Evolutionary conservation across 2,113 vertebrate genomes (phyloP).

Genomic region (Puma concolor): DNA sequence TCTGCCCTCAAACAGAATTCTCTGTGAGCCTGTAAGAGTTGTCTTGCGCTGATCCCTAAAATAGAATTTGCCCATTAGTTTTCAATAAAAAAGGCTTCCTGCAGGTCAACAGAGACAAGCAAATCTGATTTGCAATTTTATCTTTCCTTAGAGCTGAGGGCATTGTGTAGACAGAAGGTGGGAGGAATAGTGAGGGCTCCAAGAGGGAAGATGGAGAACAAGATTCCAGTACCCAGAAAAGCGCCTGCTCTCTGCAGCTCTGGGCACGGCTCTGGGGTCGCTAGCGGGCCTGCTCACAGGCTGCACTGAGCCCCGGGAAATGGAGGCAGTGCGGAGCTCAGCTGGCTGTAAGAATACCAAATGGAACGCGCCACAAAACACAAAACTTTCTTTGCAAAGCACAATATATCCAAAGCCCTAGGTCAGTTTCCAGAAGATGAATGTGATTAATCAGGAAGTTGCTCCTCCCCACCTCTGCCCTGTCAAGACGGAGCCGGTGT

Average conservation of each 20-base stretch:
- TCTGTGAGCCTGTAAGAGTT: neutral
- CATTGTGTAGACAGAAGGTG: neutral
- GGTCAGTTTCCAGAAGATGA: neutral
- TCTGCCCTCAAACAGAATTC: neutral
- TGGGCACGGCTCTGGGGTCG: neutral
- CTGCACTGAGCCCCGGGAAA: neutral
- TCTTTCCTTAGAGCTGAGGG: neutral
- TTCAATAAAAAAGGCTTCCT: neutral
- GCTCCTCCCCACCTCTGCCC: slow-evolving; percentile 37
- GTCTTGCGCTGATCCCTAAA: neutral
- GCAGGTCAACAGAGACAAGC: neutral
- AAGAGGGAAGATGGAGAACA: neutral
- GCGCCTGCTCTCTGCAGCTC: neutral
- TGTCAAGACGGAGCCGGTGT: neutral
- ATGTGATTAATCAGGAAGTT: neutral
- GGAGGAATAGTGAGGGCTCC: neutral
- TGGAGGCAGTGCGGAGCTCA: accelerated
- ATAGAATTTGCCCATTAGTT: neutral
- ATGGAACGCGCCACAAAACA: neutral
- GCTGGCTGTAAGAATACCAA: neutral
- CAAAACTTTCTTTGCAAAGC: neutral
- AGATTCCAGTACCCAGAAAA: neutral
- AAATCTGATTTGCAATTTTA: neutral
- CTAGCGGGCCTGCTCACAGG: neutral
- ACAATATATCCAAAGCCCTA: neutral